Evolutionary conservation across 2,113 vertebrate species (phyloP).

Genomic region (Aegithalos caudatus): DNA sequence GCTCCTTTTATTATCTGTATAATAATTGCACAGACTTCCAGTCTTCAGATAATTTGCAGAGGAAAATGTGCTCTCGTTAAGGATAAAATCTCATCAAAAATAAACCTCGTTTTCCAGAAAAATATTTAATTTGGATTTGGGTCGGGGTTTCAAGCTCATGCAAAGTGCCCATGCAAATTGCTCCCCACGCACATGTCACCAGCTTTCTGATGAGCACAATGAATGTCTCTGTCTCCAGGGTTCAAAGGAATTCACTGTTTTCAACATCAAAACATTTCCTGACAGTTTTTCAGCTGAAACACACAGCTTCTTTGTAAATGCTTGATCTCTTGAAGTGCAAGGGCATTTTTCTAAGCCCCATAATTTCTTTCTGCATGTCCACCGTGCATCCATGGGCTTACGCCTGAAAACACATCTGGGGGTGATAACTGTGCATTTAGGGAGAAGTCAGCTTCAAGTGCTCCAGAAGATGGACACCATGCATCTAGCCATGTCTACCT

Average conservation of each 20-base stretch:
- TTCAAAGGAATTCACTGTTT: background rate
- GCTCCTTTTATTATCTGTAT: background rate
- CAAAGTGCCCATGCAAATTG: background rate
- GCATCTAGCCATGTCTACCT: too few species aligned
- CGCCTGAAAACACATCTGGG: background rate
- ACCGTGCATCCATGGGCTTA: too few species aligned
- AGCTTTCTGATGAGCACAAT: background rate
- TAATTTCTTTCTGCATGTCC: background rate
- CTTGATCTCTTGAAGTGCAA: background rate
- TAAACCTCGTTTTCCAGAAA: background rate
- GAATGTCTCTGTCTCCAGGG: background rate
- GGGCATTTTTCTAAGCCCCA: background rate
- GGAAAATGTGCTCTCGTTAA: background rate
- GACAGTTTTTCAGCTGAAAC: background rate
- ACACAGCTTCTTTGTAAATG: background rate
- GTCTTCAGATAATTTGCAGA: background rate
- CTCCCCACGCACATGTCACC: fast-evolving
- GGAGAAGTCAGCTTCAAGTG: background rate
- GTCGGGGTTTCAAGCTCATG: background rate
- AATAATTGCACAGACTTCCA: background rate
- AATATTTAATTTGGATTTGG: slow-evolving; percentile 15
- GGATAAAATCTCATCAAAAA: background rate
- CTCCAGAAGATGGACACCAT: background rate
- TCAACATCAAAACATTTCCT: background rate
- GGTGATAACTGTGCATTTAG: background rate